Conservation (phyloP, 2,888 invertebrate species). For the Mythimna albipuncta region DNA sequence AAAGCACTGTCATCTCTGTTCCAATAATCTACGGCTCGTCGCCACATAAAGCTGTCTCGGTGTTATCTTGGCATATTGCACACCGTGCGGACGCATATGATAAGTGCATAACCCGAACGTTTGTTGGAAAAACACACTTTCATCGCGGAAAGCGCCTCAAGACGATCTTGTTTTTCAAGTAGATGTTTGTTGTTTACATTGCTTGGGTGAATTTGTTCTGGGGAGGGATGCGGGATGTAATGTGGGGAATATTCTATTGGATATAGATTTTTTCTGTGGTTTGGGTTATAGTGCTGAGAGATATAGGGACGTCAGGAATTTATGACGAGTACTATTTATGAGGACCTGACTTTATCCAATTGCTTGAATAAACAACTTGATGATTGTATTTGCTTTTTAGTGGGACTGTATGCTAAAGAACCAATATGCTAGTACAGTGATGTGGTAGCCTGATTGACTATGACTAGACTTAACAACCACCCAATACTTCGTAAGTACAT, state of each 20-base stretch:
- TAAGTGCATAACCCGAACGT: constrained; percentile 79
- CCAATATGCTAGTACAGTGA: not conserved
- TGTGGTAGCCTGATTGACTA: too few relatives aligned
- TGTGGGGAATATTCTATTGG: constrained; percentile 20
- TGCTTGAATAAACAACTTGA: too few relatives aligned
- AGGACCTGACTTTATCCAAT: not conserved
- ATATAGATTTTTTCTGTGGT: constrained; percentile 21
- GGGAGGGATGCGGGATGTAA: constrained; percentile 22
- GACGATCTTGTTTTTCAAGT: constrained; percentile 62
- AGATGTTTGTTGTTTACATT: constrained; percentile 59
- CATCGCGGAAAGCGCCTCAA: constrained; percentile 54
- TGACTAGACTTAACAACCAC: too few relatives aligned
- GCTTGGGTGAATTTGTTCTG: constrained; percentile 41
- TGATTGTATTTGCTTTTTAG: not conserved
- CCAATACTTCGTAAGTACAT: too few relatives aligned
- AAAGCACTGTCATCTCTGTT: constrained; percentile 45
- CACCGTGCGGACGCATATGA: constrained; percentile 82
- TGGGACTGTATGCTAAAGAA: not conserved
- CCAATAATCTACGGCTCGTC: constrained; percentile 63
- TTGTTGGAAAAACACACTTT: constrained; percentile 65
- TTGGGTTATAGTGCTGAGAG: constrained; percentile 2
- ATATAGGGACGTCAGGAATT: not conserved
- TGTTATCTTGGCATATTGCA: constrained; percentile 83
- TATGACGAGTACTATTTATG: too few relatives aligned
- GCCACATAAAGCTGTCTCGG: constrained; percentile 81